phyloP scores from a whole-genome alignment of 2,888 invertebrate species.

The Phorcus lineatus region DNA sequence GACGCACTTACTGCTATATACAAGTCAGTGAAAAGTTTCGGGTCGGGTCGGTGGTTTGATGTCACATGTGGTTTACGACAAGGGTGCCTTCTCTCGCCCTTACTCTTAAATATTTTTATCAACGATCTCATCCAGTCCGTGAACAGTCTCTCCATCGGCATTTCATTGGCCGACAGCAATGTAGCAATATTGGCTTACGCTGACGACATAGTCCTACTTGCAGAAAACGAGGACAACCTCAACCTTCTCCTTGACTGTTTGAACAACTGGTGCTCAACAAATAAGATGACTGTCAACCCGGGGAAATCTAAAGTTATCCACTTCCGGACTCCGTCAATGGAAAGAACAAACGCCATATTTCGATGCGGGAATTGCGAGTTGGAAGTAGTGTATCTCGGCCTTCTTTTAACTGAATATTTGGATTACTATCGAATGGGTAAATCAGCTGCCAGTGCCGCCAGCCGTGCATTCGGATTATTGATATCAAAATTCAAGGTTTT shows the following conservation, averaged over 20 bases:
- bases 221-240: background rate
- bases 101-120: background rate
- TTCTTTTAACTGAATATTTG: background rate
- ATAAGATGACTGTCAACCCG: background rate
- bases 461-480: background rate
- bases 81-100: background rate
- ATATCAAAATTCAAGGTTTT: background rate
- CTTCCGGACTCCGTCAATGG: background rate
- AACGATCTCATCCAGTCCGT: background rate
- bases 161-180: background rate
- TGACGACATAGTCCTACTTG: background rate
- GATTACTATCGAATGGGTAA: background rate
- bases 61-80: background rate
- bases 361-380: background rate
- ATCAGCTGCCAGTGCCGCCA: background rate
- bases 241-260: background rate
- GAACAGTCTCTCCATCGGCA: background rate
- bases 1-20: conserved; percentile 18
- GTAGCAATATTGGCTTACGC: background rate
- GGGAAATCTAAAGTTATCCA: background rate
- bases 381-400: background rate
- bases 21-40: background rate
- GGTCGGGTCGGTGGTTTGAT: no score
- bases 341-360: background rate
- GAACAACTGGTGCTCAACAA: background rate